Percentiles rank a stretch among this genome's conserved stretches.
These are phyloP conservation scores for Lycopodina hypogea DNA, from an alignment of 37 sponge, comb jelly and placozoan species.

Conservation along the genomic window DNA sequence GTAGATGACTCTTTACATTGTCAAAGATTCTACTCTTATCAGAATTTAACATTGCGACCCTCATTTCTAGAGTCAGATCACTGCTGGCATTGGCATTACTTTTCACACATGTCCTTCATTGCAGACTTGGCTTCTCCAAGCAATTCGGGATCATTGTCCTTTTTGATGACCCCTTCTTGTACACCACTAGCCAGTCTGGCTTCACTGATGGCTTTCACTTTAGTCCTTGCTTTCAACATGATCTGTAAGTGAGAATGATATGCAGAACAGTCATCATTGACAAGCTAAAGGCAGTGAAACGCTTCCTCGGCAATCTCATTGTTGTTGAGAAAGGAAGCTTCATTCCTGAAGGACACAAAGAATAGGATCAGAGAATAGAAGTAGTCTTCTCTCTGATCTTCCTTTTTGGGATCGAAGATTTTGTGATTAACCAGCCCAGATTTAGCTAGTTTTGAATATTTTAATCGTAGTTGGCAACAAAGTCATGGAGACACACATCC, in stretches of 20 bases:
- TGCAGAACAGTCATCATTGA: not conserved
- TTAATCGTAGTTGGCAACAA: too few relatives aligned
- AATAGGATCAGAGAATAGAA: too few relatives aligned
- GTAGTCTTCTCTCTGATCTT: slow-evolving; percentile 29
- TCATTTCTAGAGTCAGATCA: too few relatives aligned
- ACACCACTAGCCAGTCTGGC: too few relatives aligned
- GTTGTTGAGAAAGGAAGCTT: slow-evolving; percentile 20
- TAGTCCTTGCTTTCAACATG: slow-evolving; percentile 29
- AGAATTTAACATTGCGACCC: slow-evolving; percentile 43
- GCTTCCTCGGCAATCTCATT: slow-evolving; percentile 43
- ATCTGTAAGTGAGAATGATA: slow-evolving; percentile 42
- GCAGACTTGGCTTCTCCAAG: slow-evolving; percentile 46
- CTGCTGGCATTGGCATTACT: too few relatives aligned
- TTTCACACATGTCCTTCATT: too few relatives aligned
- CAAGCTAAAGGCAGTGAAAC: too few relatives aligned
- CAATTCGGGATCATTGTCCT: slow-evolving; percentile 31
- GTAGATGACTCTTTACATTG: slow-evolving; percentile 12
- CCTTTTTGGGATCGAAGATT: slow-evolving; percentile 36
- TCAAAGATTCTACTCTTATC: slow-evolving; percentile 53
- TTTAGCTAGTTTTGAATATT: slow-evolving; percentile 12
- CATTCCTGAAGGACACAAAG: too few relatives aligned
- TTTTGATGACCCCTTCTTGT: too few relatives aligned
- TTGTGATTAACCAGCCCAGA: too few relatives aligned
- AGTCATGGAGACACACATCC: slow-evolving; percentile 45
- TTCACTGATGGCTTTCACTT: not conserved